Conservation (phyloP, 2,113 vertebrate genomes). For the Gopherus flavomarginatus region DNA sequence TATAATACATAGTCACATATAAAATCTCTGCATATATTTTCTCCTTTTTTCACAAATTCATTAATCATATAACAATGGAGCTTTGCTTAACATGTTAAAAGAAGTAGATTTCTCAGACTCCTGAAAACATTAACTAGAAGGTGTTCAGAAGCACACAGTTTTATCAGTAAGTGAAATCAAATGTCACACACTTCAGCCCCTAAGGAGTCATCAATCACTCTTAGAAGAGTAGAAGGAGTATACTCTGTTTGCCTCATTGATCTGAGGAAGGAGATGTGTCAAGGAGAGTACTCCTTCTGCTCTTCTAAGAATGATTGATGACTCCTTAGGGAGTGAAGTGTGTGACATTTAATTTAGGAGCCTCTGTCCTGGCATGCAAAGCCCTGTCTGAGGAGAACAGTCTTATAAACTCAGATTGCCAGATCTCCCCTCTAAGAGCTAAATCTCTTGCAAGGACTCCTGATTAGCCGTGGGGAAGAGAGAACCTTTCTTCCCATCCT, state of each 20-base stretch:
- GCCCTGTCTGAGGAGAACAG: too few relatives aligned
- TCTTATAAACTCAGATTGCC: not conserved
- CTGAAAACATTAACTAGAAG: constrained; percentile 61
- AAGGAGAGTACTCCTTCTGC: constrained; percentile 28
- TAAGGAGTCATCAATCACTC: constrained; percentile 66
- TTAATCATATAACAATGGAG: constrained; percentile 65
- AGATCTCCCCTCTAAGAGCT: not conserved
- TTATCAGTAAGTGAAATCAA: constrained; percentile 70
- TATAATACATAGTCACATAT: not conserved
- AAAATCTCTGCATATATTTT: constrained; percentile 39
- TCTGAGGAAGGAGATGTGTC: constrained; percentile 35
- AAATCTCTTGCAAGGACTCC: not conserved
- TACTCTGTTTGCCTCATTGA: constrained; percentile 55
- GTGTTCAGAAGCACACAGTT: constrained; percentile 57
- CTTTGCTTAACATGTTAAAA: constrained; percentile 41
- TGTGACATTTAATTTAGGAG: constrained; percentile 46
- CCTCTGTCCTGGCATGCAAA: constrained; percentile 32
- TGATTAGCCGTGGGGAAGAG: not conserved
- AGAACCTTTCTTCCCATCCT: not conserved
- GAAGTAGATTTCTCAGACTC: constrained; percentile 3
- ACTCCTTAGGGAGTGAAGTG: constrained; percentile 30
- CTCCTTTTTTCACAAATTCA: constrained; percentile 35
- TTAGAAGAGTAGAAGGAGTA: constrained; percentile 18
- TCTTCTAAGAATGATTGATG: constrained; percentile 52
- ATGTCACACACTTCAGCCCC: constrained; percentile 65